phyloP scores from a whole-genome alignment of 2,113 vertebrate species.

The Pelmatolapia mariae region DNA sequence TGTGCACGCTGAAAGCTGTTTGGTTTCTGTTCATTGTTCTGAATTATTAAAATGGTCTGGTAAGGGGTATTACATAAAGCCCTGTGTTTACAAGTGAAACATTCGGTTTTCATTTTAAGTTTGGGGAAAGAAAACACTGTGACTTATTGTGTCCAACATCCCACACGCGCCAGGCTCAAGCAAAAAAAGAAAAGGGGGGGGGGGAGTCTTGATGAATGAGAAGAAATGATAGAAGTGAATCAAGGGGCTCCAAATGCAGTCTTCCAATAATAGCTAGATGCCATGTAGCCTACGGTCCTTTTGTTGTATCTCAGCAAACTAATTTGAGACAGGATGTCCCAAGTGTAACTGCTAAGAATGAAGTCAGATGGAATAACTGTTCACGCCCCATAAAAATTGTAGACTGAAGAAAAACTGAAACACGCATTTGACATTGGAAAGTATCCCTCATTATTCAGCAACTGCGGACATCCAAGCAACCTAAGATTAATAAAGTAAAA shows the following conservation, averaged over 20 bases:
- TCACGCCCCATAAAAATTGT: neutral
- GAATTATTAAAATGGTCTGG: constrained; percentile 62
- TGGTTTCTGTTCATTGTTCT: constrained; percentile 46
- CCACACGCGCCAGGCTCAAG: constrained; percentile 22
- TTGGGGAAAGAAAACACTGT: constrained; percentile 1
- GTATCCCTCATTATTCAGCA: neutral
- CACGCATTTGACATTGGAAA: neutral
- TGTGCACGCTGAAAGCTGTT: constrained; percentile 38
- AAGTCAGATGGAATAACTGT: neutral
- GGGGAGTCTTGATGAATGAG: constrained; percentile 5
- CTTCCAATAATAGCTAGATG: constrained; percentile 58
- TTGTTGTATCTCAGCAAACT: constrained; percentile 9
- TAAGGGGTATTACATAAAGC: constrained; percentile 57
- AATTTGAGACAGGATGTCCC: neutral
- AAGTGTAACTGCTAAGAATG: neutral
- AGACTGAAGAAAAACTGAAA: neutral
- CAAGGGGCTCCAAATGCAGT: constrained; percentile 32
- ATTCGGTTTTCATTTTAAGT: constrained; percentile 53
- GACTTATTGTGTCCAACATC: constrained; percentile 43
- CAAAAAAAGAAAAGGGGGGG: neutral
- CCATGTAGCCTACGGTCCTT: neutral
- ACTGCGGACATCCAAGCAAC: neutral
- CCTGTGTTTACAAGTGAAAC: constrained; percentile 51
- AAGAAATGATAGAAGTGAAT: constrained; percentile 38
- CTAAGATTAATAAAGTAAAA: neutral